A percentile compares a stretch with the other conserved stretches of the same genome.
Evolutionary conservation across 2,888 invertebrate genomes (phyloP).

Genomic region (Syrista parreyssii): DNA sequence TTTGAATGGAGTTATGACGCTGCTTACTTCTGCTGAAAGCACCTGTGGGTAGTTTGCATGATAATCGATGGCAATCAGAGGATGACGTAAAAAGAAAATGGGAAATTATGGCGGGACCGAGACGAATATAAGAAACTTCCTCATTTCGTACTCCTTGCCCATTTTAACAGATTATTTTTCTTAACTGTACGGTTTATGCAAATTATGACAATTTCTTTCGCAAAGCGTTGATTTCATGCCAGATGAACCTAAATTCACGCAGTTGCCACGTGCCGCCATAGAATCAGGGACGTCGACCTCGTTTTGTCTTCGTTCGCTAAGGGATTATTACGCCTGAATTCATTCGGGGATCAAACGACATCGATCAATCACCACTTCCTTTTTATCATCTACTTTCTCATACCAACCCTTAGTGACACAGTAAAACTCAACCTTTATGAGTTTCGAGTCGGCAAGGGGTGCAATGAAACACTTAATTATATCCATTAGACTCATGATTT

Average conservation of each 20-base stretch:
- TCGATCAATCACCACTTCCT: neutral
- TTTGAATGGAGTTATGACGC: neutral
- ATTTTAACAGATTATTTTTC: neutral
- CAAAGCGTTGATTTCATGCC: neutral
- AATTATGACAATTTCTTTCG: neutral
- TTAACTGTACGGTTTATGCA: neutral
- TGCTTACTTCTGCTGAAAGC: neutral
- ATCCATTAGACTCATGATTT: neutral
- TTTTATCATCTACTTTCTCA: neutral
- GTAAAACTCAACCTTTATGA: neutral
- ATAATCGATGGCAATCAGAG: neutral
- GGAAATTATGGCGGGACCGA: neutral
- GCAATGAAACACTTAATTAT: neutral
- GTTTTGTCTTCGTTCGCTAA: neutral
- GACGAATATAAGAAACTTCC: neutral
- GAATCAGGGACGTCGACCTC: neutral
- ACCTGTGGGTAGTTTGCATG: neutral
- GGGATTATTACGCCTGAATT: neutral
- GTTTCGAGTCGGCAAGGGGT: neutral
- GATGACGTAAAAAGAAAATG: neutral
- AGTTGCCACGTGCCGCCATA: neutral
- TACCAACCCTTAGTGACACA: neutral
- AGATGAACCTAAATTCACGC: neutral
- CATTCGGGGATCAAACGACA: neutral
- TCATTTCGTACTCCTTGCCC: neutral